phyloP scores from a whole-genome alignment of 2,113 vertebrate genomes.

The Synodontis membranacea region DNA sequence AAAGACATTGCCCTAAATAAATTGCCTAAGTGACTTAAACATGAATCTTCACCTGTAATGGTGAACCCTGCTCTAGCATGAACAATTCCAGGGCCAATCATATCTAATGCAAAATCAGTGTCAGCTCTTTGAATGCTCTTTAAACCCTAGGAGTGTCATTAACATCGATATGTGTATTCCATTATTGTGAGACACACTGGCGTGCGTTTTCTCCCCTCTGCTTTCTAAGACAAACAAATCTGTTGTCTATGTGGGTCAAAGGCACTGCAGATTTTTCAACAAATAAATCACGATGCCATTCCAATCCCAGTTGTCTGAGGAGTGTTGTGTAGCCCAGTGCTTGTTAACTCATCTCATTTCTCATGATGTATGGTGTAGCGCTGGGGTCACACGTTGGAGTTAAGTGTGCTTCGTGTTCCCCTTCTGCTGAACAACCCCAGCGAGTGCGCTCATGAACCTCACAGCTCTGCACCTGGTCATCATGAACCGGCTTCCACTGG shows the following conservation, averaged over 20 bases:
- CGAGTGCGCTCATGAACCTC: constrained; percentile 29
- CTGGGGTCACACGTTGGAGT: constrained; percentile 42
- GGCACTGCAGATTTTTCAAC: constrained; percentile 54
- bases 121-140: constrained; percentile 64
- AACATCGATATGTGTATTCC: constrained; percentile 57
- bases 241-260: constrained; percentile 63
- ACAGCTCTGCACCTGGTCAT: constrained; percentile 34
- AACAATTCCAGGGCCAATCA: constrained; percentile 65
- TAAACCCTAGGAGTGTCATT: constrained; percentile 64
- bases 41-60: constrained; percentile 68
- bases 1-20: constrained; percentile 49
- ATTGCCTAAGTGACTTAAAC: constrained; percentile 69
- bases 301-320: constrained; percentile 51
- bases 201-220: constrained; percentile 12
- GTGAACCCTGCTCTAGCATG: constrained; percentile 68
- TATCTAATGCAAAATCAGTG: constrained; percentile 71
- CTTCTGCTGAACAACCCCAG: constrained; percentile 33
- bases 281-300: constrained; percentile 56
- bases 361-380: constrained; percentile 53
- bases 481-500: constrained; percentile 14
- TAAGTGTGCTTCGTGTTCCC: constrained; percentile 36
- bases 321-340: constrained; percentile 47
- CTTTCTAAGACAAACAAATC: constrained; percentile 67
- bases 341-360: constrained; percentile 59
- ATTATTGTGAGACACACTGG: constrained; percentile 59